phyloP scores from a whole-genome alignment of 2,888 invertebrate genomes.

The Chloroclystis v-ata region DNA sequence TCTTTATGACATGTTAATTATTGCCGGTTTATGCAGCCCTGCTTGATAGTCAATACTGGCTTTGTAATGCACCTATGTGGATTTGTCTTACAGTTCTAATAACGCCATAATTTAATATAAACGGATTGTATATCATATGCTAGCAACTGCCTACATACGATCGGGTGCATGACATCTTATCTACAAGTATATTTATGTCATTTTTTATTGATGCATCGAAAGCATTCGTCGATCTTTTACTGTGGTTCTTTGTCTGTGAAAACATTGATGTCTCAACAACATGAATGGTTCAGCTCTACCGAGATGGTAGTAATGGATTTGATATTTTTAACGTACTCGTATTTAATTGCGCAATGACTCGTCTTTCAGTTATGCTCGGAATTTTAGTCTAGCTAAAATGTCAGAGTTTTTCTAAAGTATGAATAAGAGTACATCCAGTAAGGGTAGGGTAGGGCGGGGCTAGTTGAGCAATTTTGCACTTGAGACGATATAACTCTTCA shows the following conservation, averaged over 20 bases:
- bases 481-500: too few species aligned
- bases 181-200: conserved; percentile 25
- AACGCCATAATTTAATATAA: conserved; percentile 2
- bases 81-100: conserved; percentile 10
- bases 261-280: too few species aligned
- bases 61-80: conserved; percentile 23
- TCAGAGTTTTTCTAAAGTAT: too few species aligned
- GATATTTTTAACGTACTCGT: background rate
- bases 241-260: conserved; percentile 8
- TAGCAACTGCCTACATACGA: background rate
- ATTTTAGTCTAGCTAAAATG: too few species aligned
- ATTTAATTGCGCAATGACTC: too few species aligned
- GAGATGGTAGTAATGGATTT: too few species aligned
- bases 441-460: too few species aligned
- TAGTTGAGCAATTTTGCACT: too few species aligned
- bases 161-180: conserved; percentile 22
- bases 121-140: conserved; percentile 1
- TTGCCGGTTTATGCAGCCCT: conserved; percentile 24
- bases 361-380: too few species aligned
- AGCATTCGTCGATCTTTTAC: conserved; percentile 24
- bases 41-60: conserved; percentile 25
- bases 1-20: background rate
- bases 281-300: too few species aligned
- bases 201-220: conserved; percentile 22
- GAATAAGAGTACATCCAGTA: too few species aligned